Base-by-base conservation (phyloP, 2,113 vertebrate species). In the Zosterops borbonicus region DNA sequence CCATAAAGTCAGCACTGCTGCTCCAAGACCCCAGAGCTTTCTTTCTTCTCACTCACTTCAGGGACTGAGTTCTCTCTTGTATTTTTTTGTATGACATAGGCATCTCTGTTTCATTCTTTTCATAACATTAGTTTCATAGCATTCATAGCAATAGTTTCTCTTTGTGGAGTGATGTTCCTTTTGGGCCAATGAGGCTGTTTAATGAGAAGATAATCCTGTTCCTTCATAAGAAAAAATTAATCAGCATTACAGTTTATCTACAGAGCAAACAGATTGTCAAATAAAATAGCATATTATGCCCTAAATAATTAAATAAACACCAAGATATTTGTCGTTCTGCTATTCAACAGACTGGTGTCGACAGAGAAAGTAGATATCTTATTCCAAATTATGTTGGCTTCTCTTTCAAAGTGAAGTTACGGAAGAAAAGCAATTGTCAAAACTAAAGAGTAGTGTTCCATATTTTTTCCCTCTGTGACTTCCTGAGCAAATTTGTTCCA, bases 221-320 rank as follows among this genome's bases (percentile, higher is more conserved):
- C 39, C 77, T 95, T 96, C 95, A 85, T 75, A 89, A 91, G 67
- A 64, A 97, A 91, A 96, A 95, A 97, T 95, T 94, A 91, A 55
- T 96, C 83, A 95, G 77, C 86, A 60, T 85, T 96, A 74, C 39
- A 76, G 74, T 96, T 94, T 97, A 94, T 92, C 83, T 68, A 95
- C 87, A 93, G n/a, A 95, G 78, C 78, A 92, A 97, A 94, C 71
- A 94, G 90, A 95, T 68, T 95, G 82, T 89, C 83, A 96, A 95
- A 96, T 96, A 94, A 91, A 93, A 90, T 80, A 89, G 59, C 58
- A 55, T 82, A 92, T 79, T 93, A 92, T 90, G 42, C 24, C 33
- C 55, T 94, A 95, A 96, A 96, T 94, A 96, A 96, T 96, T 92
- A 96, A 95, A 95, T 91, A 95, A 91, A 33, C 41, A 24, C 27